A percentile compares a stretch with the other conserved stretches of the same genome.
Conservation (phyloP, 2,113 vertebrate genomes). For the Triplophysa siluroides region DNA sequence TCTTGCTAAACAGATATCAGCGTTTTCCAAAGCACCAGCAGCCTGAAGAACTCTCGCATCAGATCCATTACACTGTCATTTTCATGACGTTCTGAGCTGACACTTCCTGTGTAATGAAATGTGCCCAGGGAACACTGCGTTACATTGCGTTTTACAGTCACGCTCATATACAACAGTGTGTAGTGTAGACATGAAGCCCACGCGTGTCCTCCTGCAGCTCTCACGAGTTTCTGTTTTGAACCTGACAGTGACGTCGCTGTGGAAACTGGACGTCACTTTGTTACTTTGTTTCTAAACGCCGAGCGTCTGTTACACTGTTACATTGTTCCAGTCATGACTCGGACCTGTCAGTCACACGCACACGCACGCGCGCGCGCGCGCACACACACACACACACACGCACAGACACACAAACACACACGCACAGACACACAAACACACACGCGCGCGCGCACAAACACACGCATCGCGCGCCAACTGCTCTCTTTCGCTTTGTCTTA, state of each 20-base stretch:
- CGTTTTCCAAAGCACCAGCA: no score
- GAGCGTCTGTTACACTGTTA: background rate
- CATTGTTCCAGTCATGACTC: background rate
- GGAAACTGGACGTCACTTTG: background rate
- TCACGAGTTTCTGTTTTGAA: background rate
- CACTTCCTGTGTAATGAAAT: background rate
- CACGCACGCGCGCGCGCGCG: no score
- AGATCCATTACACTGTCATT: no score
- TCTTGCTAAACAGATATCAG: no score
- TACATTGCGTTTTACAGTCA: background rate
- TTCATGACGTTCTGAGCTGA: background rate
- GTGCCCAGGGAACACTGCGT: background rate
- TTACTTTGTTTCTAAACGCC: background rate
- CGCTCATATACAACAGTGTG: background rate
- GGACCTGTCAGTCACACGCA: background rate
- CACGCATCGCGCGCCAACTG: background rate
- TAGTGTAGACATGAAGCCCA: background rate
- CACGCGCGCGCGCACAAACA: no score
- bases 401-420: no score
- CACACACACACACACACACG: no score
- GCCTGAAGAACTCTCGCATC: no score
- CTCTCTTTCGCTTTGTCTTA: slow-evolving; percentile 46
- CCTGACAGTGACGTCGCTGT: background rate
- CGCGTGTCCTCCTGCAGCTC: background rate
- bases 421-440: no score